Evolutionary conservation across 2,113 vertebrate species (phyloP), one percentile per base, ranked within the genome.

Genomic region (Panurus biarmicus): DNA sequence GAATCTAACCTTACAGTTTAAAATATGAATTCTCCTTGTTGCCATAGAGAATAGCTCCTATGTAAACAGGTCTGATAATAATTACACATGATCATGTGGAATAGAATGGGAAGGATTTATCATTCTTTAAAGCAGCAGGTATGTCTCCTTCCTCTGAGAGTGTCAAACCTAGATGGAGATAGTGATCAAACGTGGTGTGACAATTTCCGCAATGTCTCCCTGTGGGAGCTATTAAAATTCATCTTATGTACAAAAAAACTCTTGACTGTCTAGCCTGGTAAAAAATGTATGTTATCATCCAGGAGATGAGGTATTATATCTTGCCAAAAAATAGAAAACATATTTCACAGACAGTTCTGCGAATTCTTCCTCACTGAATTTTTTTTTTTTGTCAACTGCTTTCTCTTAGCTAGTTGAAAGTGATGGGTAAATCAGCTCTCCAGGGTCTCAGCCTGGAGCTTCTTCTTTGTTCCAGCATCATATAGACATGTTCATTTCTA

Each of bases 191-290:
- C 91, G 79, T 40, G n/a, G 77, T 79, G 45, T 78, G 86, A 91
- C 81, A 78, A 73, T 85, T 93, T 89, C 54, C 0, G 0, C 51
- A 76, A 25, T 51, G 12, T 60, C 62, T 94, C 86, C 80, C 89
- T 88, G 25, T 95, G 87, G 78, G 71, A 95, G 54, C 50, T 87
- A 89, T 94, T 96, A 94, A 89, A 93, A 89, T 85, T 89, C 78
- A 85, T 42, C 22, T 91, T 91, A 85, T 21, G 51, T 23, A 85
- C 19, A 87, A 87, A 90, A 90, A 81, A 67, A 28, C 10, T 35
- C 53, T 65, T 65, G 31, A 90, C 25, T 82, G 31, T 48, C 61
- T 93, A 82, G 31, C 14, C 19, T 77, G 38, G 58, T 67, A 89
- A 94, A 89, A 92, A 66, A 42, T 40, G 6, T 54, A 42, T 69